These are phyloP conservation scores for Hyperoodon ampullatus DNA, from an alignment of 2,113 vertebrate genomes.

Conservation along the genomic window DNA sequence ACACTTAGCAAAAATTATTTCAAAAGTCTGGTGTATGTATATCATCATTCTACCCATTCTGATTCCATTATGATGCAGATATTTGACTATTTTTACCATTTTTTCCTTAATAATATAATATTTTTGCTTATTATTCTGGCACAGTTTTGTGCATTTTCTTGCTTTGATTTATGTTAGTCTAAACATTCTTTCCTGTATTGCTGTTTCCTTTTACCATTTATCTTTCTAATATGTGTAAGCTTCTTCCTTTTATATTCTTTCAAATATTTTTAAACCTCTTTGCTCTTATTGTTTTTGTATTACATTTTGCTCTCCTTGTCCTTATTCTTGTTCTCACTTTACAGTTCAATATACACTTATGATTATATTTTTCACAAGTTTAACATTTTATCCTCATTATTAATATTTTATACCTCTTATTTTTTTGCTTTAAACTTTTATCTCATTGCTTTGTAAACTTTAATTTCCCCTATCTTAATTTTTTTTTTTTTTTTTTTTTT, in stretches of 20 bases:
- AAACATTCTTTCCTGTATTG: not conserved
- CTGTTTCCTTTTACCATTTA: not conserved
- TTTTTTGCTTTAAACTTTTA: conserved; percentile 5
- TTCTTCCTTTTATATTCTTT: not conserved
- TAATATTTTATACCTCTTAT: not conserved
- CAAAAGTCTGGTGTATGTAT: not conserved
- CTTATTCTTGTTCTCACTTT: not conserved
- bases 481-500: not conserved
- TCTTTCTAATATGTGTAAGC: not conserved
- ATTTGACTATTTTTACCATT: not conserved
- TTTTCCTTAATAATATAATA: not conserved
- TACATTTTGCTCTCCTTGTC: not conserved
- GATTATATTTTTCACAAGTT: not conserved
- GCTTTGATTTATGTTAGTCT: conserved; percentile 9
- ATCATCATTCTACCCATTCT: not conserved
- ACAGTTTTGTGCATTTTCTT: not conserved
- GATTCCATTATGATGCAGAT: not conserved
- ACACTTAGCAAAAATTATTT: not conserved
- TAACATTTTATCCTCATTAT: not conserved
- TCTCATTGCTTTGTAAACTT: conserved; percentile 20
- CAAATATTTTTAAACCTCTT: conserved; percentile 19
- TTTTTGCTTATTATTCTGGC: not conserved
- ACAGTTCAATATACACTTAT: not conserved
- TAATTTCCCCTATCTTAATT: not conserved
- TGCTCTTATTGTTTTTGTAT: not conserved